Base-by-base conservation (phyloP, 2,113 vertebrate genomes). In the Odontesthes bonariensis region DNA sequence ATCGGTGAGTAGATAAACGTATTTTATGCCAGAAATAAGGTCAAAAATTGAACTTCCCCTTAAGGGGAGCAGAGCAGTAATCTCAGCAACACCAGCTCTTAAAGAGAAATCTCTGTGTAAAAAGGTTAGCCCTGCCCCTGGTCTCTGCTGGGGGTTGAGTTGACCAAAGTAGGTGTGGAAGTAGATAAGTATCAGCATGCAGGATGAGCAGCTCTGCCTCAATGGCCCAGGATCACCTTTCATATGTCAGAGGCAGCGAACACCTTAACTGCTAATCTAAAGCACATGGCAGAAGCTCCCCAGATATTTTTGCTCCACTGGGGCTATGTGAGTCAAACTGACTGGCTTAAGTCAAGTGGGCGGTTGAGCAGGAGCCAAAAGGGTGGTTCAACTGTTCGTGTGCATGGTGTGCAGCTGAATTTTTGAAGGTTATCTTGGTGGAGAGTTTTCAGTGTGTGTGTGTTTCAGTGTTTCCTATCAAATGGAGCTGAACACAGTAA, bases 231-330 rank as follows among this genome's bases (percentile, higher is more conserved):
- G 35, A 77, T 85, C 71, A 62, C 80, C 81, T 75, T 58, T 19
- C 22, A 31, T 32, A 74, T 9, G 13, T 85, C 77, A 82, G 76
- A 1, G 20, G 49, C 46, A 77, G 87, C 83, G 71, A 81, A 86
- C 61, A 73, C 87, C 83, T 88, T 46, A 70, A 46, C 59, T 38
- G 64, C 32, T 85, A 80, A 85, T 87, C 86, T 86, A 53, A 67
- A 83, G 27, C 73, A 60, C 61, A 16, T 6, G 73, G 68, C 72
- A 35, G 77, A 74, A 86, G 57, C 65, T 83, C 82, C 81, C 68
- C 55, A 57, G 80, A 63, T 89, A 82, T 75, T 60, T 78, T 27
- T 59, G 64, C 57, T 17, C 16, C 31, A 6, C 54, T 19, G 58
- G 40, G 68, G 14, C 64, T 8, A 10, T 66, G 61, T 65, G 60